Evolutionary conservation across 2,888 invertebrate genomes (phyloP), one percentile per base, ranked within the genome.

Genomic region (Platerodrilus igneus): DNA sequence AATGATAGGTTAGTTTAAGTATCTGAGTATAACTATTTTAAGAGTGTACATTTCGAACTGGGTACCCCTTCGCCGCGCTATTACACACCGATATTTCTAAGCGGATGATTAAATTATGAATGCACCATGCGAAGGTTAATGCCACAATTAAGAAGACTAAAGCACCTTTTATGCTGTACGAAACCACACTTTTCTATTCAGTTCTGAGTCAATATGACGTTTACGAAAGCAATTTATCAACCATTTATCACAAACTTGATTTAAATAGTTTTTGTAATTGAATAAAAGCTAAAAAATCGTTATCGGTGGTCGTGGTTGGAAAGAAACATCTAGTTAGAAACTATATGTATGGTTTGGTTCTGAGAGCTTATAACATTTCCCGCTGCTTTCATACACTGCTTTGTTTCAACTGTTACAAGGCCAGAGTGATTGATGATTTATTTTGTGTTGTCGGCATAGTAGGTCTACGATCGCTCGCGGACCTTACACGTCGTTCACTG

Each of bases 401-500:
- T 66, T 67, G 66, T 66, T 66, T 66, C 64, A 65, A 65, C 63
- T 60, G 62, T 60, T 58, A 48, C 60, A 57, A 60, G 60, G 57
- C 60, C 53, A 48, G 57, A 54, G 62, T 68, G 69, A 69, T 69
- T 68, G 68, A 69, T 69, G 68, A 56, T 67, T 66, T 65, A 64
- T 64, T 65, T 66, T 64, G 66, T 64, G 67, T 64, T 66, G 66
- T 59, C 64, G 61, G 65, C 60, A 63, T 62, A 65, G 65, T 64
- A 57, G 64, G 65, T 67, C 66, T 59, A 45, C 47, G 50, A 58
- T 59, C 55, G 58, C 55, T 55, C 58, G 48, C 53, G 53, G 53
- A 57, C 56, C 56, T 37, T 31, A 38, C 36, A 11, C 30, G 29
- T 39, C 36, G 38, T 28, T 7, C 28, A 10, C 17, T 28, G 28